Conservation (phyloP, 2,888 invertebrate species). For the Lasiommata megera region DNA sequence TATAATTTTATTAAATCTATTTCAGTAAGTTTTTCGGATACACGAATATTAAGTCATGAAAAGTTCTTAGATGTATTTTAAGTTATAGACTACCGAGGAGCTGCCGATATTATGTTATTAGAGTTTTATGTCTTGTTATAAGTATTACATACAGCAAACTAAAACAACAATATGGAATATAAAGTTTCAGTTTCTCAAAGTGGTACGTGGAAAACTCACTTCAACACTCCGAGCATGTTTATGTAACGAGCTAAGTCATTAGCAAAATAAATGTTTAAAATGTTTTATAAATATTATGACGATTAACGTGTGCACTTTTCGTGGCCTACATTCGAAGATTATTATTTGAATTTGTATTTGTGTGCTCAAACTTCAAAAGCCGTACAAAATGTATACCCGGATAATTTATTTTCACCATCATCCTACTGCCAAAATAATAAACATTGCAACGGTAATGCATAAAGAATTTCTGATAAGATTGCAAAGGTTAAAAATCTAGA, state of each 20-base stretch:
- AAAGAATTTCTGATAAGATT: neutral
- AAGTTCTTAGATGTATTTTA: too few relatives aligned
- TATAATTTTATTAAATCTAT: too few relatives aligned
- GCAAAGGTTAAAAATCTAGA: neutral
- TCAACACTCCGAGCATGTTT: constrained; percentile 13
- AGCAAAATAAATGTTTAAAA: constrained; percentile 17
- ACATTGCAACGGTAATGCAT: neutral
- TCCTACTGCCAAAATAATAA: neutral
- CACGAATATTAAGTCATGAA: too few relatives aligned
- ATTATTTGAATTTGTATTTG: neutral
- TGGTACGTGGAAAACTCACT: neutral
- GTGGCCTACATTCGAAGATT: neutral
- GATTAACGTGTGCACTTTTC: neutral
- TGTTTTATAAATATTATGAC: neutral
- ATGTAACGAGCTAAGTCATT: constrained; percentile 26
- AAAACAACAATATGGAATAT: neutral
- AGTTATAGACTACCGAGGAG: too few relatives aligned
- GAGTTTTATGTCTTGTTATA: too few relatives aligned
- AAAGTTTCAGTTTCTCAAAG: neutral
- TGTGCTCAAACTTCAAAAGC: neutral
- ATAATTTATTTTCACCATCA: neutral
- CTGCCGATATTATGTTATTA: too few relatives aligned
- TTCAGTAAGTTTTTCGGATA: too few relatives aligned
- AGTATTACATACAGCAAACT: neutral
- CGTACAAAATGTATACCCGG: neutral